phyloP scores from a whole-genome alignment of 1,140 invertebrate species.

The Drosophila pseudoobscura region DNA sequence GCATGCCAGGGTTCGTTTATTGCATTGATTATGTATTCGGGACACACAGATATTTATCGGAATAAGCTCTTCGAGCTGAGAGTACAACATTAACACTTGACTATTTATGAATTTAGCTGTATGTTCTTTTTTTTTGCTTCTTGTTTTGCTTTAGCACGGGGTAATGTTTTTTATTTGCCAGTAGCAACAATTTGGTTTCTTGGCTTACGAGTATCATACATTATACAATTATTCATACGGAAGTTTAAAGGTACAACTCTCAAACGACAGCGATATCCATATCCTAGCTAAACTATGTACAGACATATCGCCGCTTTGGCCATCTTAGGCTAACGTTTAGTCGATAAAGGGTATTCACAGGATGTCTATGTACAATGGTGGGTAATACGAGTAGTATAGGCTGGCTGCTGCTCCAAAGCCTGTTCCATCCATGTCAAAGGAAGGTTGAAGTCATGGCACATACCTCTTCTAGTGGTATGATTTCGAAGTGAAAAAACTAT shows the following conservation, averaged over 20 bases:
- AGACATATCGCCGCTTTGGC: conserved; percentile 43
- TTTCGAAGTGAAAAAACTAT: not conserved
- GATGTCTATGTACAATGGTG: conserved; percentile 24
- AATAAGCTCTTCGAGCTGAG: conserved; percentile 33
- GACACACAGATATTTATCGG: conserved; percentile 54
- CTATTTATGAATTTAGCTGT: conserved; percentile 24
- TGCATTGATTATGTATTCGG: conserved; percentile 41
- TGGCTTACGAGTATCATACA: conserved; percentile 31
- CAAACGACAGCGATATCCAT: conserved; percentile 46
- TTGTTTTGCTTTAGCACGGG: conserved; percentile 20
- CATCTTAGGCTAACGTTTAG: conserved; percentile 16
- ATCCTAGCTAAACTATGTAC: conserved; percentile 39
- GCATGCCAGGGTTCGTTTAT: conserved; percentile 37
- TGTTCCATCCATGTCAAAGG: conserved; percentile 4
- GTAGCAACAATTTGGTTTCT: conserved; percentile 65
- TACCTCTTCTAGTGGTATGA: too few relatives aligned
- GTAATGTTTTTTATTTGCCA: conserved; percentile 55
- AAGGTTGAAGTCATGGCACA: not conserved
- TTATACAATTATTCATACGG: conserved; percentile 28
- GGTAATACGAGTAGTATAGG: conserved; percentile 1
- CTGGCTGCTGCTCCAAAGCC: not conserved
- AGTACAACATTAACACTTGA: conserved; percentile 58
- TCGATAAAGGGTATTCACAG: conserved; percentile 1
- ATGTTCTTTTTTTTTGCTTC: too few relatives aligned
- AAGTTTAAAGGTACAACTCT: conserved; percentile 74